Base-by-base conservation (phyloP, 2,113 vertebrate species). In the Chionodraco myersi region DNA sequence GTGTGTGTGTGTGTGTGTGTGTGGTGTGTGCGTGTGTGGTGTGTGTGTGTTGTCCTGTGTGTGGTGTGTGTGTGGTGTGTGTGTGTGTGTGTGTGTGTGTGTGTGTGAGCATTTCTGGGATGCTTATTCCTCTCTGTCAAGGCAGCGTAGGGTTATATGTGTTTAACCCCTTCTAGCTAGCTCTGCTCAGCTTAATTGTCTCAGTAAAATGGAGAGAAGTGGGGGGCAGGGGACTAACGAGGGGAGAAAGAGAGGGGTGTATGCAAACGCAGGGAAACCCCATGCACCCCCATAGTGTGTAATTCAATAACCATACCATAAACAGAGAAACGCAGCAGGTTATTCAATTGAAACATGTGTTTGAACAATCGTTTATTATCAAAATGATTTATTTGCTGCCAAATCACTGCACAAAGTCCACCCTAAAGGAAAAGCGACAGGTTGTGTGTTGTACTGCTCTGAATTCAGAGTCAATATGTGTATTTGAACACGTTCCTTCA, bases 121-220 rank as follows among this genome's bases (percentile, higher is more conserved):
- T 75, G 59, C 51, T 61, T 21, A 47, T 12, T 52, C 26, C 60
- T 26, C 36, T 15, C 53, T 9, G 11, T 57, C 4, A 49, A 51
- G 77, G 87, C 75, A 76, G 52, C 10, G 7, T 41, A 65, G 82
- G 82, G 77, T 85, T 73, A 80, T 86, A 87, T 90, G 88, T 90
- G 34, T 91, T 92, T 92, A 90, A 90, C 89, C 81, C 73, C 6
- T 78, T 66, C 47, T 57, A 60, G 72, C 74, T 41, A 54, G 72
- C 69, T 61, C 72, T 2, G 18, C 75, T 65, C 77, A 86, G 82
- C 68, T 75, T 88, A 82, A 87, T 88, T 79, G 77, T 68, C 51
- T 80, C 41, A 6, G 85, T 47, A 59, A 79, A 59, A 73, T 49
- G 63, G 69, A 77, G 75, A 70, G 76, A 53, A 75, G 48, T 79